Evolutionary conservation across 2,797 vertebrate species (phyloP), one percentile per base, ranked within the genome.

Genomic region (Acrocephalus scirpaceus): DNA sequence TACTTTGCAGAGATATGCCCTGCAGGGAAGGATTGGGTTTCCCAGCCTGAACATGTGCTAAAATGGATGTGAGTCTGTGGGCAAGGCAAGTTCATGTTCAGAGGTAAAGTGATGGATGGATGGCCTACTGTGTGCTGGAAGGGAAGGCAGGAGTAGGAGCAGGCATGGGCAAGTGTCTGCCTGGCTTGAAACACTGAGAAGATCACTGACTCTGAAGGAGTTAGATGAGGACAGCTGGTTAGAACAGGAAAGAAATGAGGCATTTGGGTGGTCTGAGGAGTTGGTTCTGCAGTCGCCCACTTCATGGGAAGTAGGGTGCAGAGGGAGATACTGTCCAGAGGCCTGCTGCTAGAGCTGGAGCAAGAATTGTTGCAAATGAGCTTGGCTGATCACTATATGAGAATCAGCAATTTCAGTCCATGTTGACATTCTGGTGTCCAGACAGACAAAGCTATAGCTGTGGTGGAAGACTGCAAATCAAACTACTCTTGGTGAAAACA

Each of bases 361-460:
- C 3, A 3, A 26, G 71, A 53, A 48, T 27, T 34, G n/a, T 6
- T 58, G n/a, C 36, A 32, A 40, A 42, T 58, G 32, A 26, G 3
- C 64, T 47, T 75, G 62, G 21, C 60, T 53, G 27, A 72, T 81
- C 26, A 30, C 38, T n/a, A 2, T 40, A 36, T 51, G 60, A 58
- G 21, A 90, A 62, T 20, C 15, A 62, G 69, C 36, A 56, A 7
- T 56, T 74, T 57, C 48, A 86, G 69, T 21, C 30, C 27, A 11
- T 40, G 26, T 38, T 40, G 36, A n/a, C 0, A 0, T 70, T 66
- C 67, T 86, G 47, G 30, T 6, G 0, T 48, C n/a, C 1, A 13
- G 47, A 25, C 74, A 87, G 80, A 19, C 84, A 87, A 69, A 89
- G 42, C 44, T 73, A 50, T 62, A 36, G 44, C 32, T 57, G 23